Evolutionary conservation across 2,888 invertebrate species (phyloP), one percentile per base, ranked within the genome.

Genomic region (Dichetophora obliterata): DNA sequence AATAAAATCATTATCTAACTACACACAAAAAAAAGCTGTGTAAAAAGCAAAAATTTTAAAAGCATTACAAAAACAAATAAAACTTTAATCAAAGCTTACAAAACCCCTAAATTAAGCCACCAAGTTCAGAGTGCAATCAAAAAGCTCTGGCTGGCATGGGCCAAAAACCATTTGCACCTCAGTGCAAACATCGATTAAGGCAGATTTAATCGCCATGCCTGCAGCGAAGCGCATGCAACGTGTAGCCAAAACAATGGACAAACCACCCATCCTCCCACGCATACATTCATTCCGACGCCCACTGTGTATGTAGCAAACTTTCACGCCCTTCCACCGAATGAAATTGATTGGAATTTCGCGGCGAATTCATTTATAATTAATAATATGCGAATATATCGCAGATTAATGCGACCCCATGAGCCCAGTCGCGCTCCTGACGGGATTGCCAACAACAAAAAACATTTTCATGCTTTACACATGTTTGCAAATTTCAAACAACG

Each of bases 331-430:
- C 72, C 37, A n/a, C 27, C 73, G 68, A 72, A 66, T 73, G 63
- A 57, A 76, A 76, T 76, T 68, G 72, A 76, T 76, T 73, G 76
- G 65, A 76, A 76, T 66, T 34, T 54, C 76, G 76, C 54, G 48
- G 52, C 65, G 73, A 65, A 71, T 72, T 80, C 79, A 80, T 82
- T 82, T 81, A 82, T 82, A 82, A 82, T 81, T 82, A 82, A 82
- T 82, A 80, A 80, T 80, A 81, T 80, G 80, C 79, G 78, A 80
- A 80, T 80, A 78, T 80, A 80, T 80, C 80, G 80, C 80, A 78
- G 81, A 80, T 81, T 81, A 81, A 81, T 80, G 74, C 65, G 66
- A 52, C 65, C 61, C n/a, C 72, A 14, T 27, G 37, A 34, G 37
- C 43, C 34, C 11, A 43, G 14, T 43, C 43, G 43, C 37, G 37